Base-by-base conservation (phyloP, 2,888 invertebrate genomes). In the Mechanitis mazaeus region DNA sequence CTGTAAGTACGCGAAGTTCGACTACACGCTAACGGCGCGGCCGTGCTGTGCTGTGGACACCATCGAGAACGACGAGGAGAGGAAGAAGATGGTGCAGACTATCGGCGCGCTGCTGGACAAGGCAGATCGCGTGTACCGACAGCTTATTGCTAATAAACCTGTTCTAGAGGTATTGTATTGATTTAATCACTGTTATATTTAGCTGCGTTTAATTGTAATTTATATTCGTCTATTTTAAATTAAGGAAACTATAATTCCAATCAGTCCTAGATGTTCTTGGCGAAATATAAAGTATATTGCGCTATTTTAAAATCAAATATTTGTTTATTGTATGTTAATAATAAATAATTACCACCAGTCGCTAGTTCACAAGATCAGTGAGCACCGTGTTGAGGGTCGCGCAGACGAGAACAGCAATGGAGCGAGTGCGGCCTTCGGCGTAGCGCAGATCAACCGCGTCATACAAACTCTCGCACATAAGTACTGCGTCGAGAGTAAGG, bases 1-100 rank as follows among this genome's bases (percentile, higher is more conserved):
- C 90, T 99, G 99, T 91, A 99, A 99, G 88, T 99, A 99, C 85
- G 99, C 98, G 45, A 98, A 99, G 87, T 98, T 99, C 83, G 99
- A 99, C 87, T 97, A 98, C 85, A 96, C 96, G 9, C 91, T 98
- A 63, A 94, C 95, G 4, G 97, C 96, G 4, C 94, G 96, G 33
- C 95, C 97, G 0, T 98, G 97, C 77, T 98, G 97, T 83, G 98
- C 98, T 31, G 98, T 99, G 0, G 98, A 99, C 87, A 97, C 97
- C 11, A 98, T 99, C 33, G 98, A 98, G 83, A 97, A 95, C 72
- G 98, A 98, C 75, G 98, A 98, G 72, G 99, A 98, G 82, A 92
- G 98, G 3, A 97, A 97, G 80, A 98, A 98, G 88, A 97, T 98
- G 65, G 96, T 98, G 33, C 94, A 95, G 46, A 95, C 95, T 47